Conservation (phyloP, 2,113 vertebrate genomes). For the Neogobius melanostomus region DNA sequence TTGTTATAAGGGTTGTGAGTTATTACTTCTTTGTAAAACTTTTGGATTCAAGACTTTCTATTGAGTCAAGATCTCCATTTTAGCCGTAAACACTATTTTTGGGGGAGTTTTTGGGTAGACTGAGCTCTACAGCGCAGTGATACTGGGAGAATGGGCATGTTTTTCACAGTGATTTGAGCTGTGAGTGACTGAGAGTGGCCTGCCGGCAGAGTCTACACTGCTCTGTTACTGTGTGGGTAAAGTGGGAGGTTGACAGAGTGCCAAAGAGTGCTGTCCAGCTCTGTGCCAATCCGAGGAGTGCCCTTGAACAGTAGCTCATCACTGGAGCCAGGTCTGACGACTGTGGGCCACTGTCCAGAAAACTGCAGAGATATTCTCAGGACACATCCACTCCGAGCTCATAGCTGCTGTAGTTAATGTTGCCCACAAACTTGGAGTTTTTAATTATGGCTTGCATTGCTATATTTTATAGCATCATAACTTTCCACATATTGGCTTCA, state of each 20-base stretch:
- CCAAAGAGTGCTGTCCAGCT: background rate
- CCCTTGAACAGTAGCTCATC: constrained; percentile 6
- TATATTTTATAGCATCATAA: too few species aligned
- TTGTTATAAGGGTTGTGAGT: too few species aligned
- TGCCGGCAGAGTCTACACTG: background rate
- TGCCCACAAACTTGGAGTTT: too few species aligned
- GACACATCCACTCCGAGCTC: background rate
- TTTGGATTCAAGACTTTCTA: background rate
- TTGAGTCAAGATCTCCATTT: background rate
- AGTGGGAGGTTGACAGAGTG: constrained; percentile 12
- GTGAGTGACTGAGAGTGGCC: background rate
- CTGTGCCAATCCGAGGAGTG: background rate
- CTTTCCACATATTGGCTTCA: too few species aligned
- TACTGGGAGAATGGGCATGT: constrained; percentile 1
- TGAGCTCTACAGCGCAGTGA: background rate
- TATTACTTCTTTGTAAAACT: background rate
- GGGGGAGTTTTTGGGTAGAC: background rate
- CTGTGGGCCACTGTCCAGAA: background rate
- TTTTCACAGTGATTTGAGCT: constrained; percentile 2
- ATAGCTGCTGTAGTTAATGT: background rate
- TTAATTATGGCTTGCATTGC: too few species aligned
- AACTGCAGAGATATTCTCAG: background rate
- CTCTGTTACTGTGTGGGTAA: background rate
- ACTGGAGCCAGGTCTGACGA: constrained; percentile 5
- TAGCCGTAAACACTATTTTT: background rate